A percentile compares a stretch with the other conserved stretches of the same genome.
Conservation (phyloP, 2,113 vertebrate species). For the Acanthisitta chloris region DNA sequence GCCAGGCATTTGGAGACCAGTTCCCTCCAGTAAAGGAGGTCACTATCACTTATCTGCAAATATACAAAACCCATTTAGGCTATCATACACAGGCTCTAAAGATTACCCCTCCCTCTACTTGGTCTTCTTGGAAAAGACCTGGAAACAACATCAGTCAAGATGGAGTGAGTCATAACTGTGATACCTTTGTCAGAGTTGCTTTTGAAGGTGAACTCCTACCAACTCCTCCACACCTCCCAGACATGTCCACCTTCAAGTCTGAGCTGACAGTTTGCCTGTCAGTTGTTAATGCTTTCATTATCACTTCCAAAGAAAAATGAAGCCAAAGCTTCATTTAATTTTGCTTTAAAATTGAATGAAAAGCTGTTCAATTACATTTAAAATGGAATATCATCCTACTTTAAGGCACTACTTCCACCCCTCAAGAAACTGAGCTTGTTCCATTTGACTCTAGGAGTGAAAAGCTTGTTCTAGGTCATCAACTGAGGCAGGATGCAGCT, state of each 20-base stretch:
- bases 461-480: neutral
- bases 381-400: rapidly evolving
- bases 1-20: constrained; percentile 89
- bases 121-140: neutral
- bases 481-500: rapidly evolving
- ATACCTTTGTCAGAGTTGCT: neutral
- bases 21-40: constrained; percentile 88
- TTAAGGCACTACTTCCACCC: neutral
- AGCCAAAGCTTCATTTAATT: neutral
- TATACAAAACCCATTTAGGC: neutral
- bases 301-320: neutral
- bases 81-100: neutral
- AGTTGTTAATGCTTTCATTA: neutral
- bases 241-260: rapidly evolving
- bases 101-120: neutral
- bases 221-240: neutral
- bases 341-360: neutral
- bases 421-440: neutral
- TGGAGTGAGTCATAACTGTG: neutral
- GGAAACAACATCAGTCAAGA: neutral
- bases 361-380: neutral
- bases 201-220: neutral
- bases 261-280: neutral
- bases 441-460: rapidly evolving
- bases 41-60: constrained; percentile 84